phyloP scores from a whole-genome alignment of 2,113 vertebrate species.

The Gallinago undulata region DNA sequence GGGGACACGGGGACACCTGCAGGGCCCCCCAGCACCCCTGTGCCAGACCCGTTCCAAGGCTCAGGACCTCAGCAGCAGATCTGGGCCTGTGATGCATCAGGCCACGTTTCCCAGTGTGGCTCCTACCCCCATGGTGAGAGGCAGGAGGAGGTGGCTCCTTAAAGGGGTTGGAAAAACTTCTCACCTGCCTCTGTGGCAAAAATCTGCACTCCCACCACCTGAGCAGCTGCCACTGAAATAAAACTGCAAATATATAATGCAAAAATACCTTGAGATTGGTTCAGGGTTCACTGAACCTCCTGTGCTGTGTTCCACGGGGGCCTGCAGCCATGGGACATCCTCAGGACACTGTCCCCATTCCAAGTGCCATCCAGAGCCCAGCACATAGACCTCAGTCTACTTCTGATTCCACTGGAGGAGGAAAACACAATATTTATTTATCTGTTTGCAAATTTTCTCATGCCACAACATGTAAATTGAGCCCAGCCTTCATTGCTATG shows the following conservation, averaged over 20 bases:
- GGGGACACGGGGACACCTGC: rapidly evolving
- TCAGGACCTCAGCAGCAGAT: not conserved
- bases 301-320: not conserved
- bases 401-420: not conserved
- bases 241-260: not conserved
- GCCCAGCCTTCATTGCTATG: not conserved
- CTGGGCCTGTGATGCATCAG: not conserved
- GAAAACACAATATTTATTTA: not conserved
- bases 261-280: not conserved
- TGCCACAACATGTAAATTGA: not conserved
- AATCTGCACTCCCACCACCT: not conserved
- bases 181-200: not conserved
- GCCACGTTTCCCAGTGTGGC: not conserved
- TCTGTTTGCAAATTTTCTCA: not conserved
- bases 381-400: not conserved
- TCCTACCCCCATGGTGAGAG: not conserved
- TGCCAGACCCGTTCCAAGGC: not conserved
- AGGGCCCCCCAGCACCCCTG: not conserved
- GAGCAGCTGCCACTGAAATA: not conserved
- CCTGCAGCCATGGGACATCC: not conserved
- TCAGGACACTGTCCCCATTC: rapidly evolving
- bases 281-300: not conserved
- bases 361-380: not conserved
- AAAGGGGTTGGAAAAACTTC: not conserved
- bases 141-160: not conserved